Conservation (phyloP, 2,797 vertebrate species). For the Dromococcyx pavoninus region DNA sequence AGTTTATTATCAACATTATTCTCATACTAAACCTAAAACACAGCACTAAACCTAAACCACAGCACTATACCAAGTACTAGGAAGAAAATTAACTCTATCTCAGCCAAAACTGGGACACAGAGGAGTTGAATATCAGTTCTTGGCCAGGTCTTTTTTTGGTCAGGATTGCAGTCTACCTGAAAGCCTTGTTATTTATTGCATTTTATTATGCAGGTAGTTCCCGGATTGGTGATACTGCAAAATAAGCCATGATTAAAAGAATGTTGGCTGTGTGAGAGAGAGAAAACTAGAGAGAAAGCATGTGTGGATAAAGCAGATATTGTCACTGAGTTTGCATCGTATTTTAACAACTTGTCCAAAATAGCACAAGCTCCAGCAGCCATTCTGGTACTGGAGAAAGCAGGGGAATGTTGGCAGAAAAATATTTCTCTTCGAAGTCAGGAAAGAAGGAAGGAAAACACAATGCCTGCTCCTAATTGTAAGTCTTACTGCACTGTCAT, state of each 20-base stretch:
- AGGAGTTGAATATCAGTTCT: background rate
- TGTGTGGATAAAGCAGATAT: background rate
- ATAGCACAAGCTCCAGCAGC: background rate
- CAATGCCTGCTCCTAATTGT: background rate
- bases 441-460: no score
- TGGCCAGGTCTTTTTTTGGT: fast-evolving
- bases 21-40: no score
- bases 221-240: background rate
- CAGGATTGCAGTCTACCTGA: background rate
- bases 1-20: no score
- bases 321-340: background rate
- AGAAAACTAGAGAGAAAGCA: background rate
- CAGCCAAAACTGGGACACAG: no score
- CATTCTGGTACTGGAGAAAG: background rate
- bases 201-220: background rate
- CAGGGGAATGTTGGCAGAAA: fast-evolving
- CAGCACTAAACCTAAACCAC: no score
- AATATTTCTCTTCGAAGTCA: background rate
- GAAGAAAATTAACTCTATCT: no score
- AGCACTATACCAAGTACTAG: no score
- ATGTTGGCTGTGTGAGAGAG: background rate
- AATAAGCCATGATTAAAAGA: background rate
- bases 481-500: background rate
- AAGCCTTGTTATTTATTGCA: background rate
- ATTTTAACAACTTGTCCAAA: background rate